Conservation (phyloP, 1,140 invertebrate genomes). For the Samia ricini region DNA sequence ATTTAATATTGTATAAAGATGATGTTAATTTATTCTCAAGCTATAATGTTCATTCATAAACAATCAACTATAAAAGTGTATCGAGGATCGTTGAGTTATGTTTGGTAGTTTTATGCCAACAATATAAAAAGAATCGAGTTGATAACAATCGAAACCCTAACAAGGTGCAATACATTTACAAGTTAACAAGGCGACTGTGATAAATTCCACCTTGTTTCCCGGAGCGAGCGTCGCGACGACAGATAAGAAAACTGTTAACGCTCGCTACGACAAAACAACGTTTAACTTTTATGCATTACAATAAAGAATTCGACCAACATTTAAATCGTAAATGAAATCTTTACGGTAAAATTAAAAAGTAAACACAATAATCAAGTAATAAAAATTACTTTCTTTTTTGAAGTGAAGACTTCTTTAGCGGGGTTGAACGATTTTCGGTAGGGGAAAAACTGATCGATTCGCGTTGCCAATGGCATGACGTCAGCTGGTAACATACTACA, state of each 20-base stretch:
- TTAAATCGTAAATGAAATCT: not conserved
- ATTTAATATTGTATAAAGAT: too few species aligned
- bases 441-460: too few species aligned
- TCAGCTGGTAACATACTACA: too few species aligned
- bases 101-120: not conserved
- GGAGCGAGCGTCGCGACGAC: slow-evolving; percentile 17
- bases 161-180: slow-evolving; percentile 54
- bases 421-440: too few species aligned
- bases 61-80: not conserved
- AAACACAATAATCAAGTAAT: too few species aligned
- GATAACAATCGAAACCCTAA: slow-evolving; percentile 36
- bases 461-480: too few species aligned
- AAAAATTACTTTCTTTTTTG: too few species aligned
- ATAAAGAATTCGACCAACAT: slow-evolving; percentile 4
- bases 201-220: slow-evolving; percentile 45
- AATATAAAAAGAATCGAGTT: slow-evolving; percentile 14
- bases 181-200: slow-evolving; percentile 48
- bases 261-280: slow-evolving; percentile 12
- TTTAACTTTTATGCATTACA: slow-evolving; percentile 11
- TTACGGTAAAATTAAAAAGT: not conserved
- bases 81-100: not conserved
- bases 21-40: too few species aligned
- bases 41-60: too few species aligned
- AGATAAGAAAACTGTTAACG: slow-evolving; percentile 38
- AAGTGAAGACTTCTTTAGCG: too few species aligned